Base-by-base conservation (phyloP, 2,888 invertebrate genomes). In the Leptinotarsa haldemani region DNA sequence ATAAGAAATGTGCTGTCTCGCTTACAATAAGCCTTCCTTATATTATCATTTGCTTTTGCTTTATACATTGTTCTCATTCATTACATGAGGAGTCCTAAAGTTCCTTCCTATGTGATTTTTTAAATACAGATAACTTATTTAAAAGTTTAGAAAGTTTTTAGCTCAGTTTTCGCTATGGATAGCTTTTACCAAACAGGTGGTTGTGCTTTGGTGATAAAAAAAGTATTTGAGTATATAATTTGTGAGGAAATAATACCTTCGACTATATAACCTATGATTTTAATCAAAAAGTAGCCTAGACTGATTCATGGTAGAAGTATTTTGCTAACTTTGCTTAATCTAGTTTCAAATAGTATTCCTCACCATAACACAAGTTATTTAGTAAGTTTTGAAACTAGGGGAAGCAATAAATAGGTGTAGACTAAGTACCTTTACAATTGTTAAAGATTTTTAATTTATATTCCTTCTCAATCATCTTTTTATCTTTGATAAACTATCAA, bases 391-490 rank as follows among this genome's bases (percentile, higher is more conserved):
- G 25, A 25, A 58, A 15, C 16, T 58, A 25, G 25, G 7, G 12
- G 12, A 52, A 52, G 52, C 9, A 18, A 18, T 18, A 18, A 52
- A 18, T 58, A 22, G 22, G 15, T 15, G 58, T 58, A 25, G 58
- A 18, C 40, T 52, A 52, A 7, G 52, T 64, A 18, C 30, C 4
- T n/a, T 64, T 64, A 40, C 30, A 40, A 40, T 40, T 65, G 65
- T 30, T 66, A 20, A 9, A 50, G 22, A 22, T 67, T 67, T 53
- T 67, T 25, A 46, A 40, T 53, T 25, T 67, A 53, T 53, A 47
- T 7, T 52, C 53, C 18, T 40, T 67, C 40, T 20, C 53, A 53
- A 67, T 66, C 18, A 50, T 30, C 20, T 58, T 58, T 25, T 58
- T 40, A 58, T 16, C 20, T 25, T 58, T 18, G 52, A 52, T 52